Evolutionary conservation across 1,140 invertebrate species (phyloP).

Genomic region (Platyscapa corneri): DNA sequence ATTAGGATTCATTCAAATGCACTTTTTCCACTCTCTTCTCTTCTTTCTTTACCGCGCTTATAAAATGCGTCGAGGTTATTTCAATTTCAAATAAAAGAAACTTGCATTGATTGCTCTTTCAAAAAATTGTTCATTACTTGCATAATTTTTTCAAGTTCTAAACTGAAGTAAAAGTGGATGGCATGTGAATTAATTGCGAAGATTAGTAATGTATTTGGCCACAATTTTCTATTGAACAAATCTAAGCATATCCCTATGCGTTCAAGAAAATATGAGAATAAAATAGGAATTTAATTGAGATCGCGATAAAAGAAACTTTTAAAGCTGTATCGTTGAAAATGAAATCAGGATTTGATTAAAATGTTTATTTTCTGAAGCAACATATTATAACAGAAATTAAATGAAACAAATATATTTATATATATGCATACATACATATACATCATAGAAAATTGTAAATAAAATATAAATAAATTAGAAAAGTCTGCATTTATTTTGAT

Average conservation of each 20-base stretch:
- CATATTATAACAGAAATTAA: neutral
- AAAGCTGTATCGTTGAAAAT: neutral
- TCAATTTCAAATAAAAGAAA: neutral
- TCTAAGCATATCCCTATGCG: neutral
- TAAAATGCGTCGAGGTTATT: neutral
- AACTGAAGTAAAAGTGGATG: no score
- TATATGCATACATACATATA: no score
- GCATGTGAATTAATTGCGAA: no score
- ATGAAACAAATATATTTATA: neutral
- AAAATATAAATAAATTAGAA: neutral
- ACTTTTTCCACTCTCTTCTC: neutral
- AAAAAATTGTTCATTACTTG: neutral
- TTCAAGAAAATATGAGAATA: neutral
- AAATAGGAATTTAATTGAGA: neutral
- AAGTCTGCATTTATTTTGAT: neutral
- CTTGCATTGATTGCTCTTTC: neutral
- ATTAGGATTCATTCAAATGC: slow-evolving; percentile 41
- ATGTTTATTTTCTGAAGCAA: neutral
- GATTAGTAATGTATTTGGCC: neutral
- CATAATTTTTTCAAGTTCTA: neutral
- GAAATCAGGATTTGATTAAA: neutral
- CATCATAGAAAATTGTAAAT: neutral
- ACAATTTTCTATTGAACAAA: neutral
- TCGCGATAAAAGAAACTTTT: neutral
- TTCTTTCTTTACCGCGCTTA: neutral